Evolutionary conservation across 2,888 invertebrate genomes (phyloP).

Genomic region (Oxystoma pomonae): DNA sequence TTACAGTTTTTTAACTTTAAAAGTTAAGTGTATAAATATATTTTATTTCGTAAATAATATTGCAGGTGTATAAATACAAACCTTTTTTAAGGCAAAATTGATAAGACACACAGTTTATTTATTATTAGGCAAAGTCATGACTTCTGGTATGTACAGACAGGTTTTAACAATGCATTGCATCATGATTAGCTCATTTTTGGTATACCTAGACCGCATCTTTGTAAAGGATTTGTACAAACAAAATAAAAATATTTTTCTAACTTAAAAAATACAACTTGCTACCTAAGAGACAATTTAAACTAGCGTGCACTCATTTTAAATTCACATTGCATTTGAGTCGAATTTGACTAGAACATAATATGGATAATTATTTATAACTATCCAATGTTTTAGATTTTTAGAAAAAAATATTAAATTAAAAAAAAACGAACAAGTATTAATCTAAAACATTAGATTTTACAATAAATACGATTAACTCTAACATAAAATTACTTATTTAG

Average conservation of each 20-base stretch:
- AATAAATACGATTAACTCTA: constrained; percentile 8
- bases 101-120: not conserved
- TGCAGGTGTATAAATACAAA: not conserved
- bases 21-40: not conserved
- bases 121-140: not conserved
- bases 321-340: not conserved
- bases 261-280: not conserved
- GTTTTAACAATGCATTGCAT: not conserved
- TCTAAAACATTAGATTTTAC: constrained; percentile 7
- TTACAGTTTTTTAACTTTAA: not conserved
- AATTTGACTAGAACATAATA: not conserved
- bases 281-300: constrained; percentile 5
- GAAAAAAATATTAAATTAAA: constrained; percentile 10
- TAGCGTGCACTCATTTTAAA: constrained; percentile 12
- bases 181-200: constrained; percentile 38
- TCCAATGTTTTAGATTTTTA: not conserved
- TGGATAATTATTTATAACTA: too few species aligned
- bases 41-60: not conserved
- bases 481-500: constrained; percentile 32
- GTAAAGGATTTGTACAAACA: constrained; percentile 39
- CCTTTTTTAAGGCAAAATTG: not conserved
- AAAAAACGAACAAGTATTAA: constrained; percentile 7
- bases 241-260: constrained; percentile 23
- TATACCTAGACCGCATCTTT: constrained; percentile 48
- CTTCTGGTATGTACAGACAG: not conserved